phyloP scores from a whole-genome alignment of 1,140 invertebrate species.

The Thaumetopoea pityocampa region DNA sequence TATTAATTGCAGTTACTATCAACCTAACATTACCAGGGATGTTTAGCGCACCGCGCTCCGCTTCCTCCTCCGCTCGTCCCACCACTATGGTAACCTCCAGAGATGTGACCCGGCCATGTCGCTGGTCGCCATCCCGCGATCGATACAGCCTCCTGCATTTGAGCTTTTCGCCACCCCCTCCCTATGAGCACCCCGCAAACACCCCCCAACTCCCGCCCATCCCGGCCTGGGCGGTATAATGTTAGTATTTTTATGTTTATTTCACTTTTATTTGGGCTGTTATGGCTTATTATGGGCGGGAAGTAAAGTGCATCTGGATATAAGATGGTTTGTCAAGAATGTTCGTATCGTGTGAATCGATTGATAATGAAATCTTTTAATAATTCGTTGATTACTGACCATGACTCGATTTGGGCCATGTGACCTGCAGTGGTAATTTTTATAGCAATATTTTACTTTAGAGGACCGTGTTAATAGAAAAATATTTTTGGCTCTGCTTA shows the following conservation, averaged over 20 bases:
- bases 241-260: slow-evolving; percentile 53
- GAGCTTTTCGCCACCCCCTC: slow-evolving; percentile 54
- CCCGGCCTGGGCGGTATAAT: slow-evolving; percentile 26
- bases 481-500: too few relatives aligned
- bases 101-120: slow-evolving; percentile 64
- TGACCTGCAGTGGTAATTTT: too few relatives aligned
- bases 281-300: slow-evolving; percentile 18
- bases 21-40: too few relatives aligned
- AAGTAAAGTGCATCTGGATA: not conserved
- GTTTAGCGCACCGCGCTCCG: not conserved
- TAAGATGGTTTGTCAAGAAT: too few relatives aligned
- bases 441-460: too few relatives aligned
- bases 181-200: slow-evolving; percentile 16
- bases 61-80: slow-evolving; percentile 21
- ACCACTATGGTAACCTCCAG: slow-evolving; percentile 7
- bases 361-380: not conserved
- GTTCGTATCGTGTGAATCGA: not conserved
- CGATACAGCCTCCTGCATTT: slow-evolving; percentile 72
- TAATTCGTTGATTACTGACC: not conserved
- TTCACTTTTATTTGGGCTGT: slow-evolving; percentile 25
- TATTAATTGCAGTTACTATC: not conserved
- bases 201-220: slow-evolving; percentile 10
- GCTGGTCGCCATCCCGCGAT: slow-evolving; percentile 54
- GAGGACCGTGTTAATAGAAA: too few relatives aligned
- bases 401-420: too few relatives aligned